phyloP scores from a whole-genome alignment of 2,113 vertebrate species.

The Narcine bancroftii region DNA sequence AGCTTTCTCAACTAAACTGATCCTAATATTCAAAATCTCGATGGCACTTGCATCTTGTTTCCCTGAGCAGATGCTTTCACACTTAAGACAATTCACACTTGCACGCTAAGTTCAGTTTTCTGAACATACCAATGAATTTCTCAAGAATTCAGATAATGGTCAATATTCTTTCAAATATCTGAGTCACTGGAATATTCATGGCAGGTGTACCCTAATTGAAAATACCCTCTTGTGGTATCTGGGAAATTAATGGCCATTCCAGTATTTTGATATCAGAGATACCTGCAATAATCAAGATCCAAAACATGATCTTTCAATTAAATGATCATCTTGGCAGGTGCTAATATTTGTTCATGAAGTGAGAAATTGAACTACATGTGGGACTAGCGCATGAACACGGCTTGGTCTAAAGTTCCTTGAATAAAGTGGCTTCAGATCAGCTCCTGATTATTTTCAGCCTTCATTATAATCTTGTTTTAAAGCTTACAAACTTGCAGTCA shows the following conservation, averaged over 20 bases:
- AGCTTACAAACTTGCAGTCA: neutral
- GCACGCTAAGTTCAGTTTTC: neutral
- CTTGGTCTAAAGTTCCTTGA: neutral
- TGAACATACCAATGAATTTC: neutral
- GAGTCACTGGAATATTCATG: neutral
- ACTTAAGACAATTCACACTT: neutral
- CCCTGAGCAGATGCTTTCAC: neutral
- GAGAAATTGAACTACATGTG: neutral
- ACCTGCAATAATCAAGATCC: neutral
- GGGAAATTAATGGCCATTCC: neutral
- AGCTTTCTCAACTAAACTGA: neutral
- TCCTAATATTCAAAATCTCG: neutral
- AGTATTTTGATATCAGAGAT: neutral
- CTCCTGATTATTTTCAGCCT: constrained; percentile 19
- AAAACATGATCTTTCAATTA: neutral
- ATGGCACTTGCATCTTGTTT: neutral
- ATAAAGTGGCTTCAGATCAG: neutral
- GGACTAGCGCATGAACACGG: neutral
- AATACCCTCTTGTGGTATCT: neutral
- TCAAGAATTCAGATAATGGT: neutral
- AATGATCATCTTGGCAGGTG: neutral
- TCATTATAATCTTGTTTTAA: constrained; percentile 12
- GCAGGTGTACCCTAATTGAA: neutral
- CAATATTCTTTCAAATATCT: neutral
- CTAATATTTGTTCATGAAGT: neutral